phyloP scores from a whole-genome alignment of 2,113 vertebrate species.

The Grallaria varia region DNA sequence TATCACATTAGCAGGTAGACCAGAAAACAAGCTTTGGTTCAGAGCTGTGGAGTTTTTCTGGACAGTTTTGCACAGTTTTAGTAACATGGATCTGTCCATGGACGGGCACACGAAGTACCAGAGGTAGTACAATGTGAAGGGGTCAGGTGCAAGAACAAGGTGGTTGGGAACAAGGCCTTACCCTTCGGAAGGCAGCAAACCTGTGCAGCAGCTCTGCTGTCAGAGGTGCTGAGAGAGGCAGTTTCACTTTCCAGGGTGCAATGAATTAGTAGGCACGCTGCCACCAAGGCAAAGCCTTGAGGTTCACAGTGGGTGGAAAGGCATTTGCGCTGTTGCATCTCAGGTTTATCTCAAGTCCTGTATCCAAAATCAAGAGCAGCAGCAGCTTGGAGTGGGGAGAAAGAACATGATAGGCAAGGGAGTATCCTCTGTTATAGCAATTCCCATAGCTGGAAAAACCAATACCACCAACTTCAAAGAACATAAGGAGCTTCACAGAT shows the following conservation, averaged over 20 bases:
- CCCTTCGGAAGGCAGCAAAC: background rate
- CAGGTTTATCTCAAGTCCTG: background rate
- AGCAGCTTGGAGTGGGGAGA: background rate
- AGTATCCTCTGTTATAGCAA: background rate
- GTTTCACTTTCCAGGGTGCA: background rate
- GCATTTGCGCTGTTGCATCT: background rate
- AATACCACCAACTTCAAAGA: background rate
- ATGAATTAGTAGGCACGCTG: accelerated
- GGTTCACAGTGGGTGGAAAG: background rate
- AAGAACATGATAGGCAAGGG: background rate
- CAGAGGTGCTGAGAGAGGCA: background rate
- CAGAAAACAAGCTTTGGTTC: background rate
- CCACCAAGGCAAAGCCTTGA: background rate
- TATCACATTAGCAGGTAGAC: background rate
- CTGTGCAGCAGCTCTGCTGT: background rate
- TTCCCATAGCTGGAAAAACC: background rate
- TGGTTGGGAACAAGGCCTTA: background rate
- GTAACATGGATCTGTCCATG: background rate
- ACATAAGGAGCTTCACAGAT: background rate
- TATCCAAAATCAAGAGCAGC: background rate
- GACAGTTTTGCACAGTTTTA: background rate
- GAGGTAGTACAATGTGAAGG: background rate
- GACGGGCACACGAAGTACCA: background rate
- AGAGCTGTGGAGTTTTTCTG: background rate
- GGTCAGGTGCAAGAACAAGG: background rate